Evolutionary conservation across 37 sponge, comb jelly and placozoan species (phyloP), one percentile per base, ranked within the genome.

Genomic region (Chondrosia reniformis): DNA sequence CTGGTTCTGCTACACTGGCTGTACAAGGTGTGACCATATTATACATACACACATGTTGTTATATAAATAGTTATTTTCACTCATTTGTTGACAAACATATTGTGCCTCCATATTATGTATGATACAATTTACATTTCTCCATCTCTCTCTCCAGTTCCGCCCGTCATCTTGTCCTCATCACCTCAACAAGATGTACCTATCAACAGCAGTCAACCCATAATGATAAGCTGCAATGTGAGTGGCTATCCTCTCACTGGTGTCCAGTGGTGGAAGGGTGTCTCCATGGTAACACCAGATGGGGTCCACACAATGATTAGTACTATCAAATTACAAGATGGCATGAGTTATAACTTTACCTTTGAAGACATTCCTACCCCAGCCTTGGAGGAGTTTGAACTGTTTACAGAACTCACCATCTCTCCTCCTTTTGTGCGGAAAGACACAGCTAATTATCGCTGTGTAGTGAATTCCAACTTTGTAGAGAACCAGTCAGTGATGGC

Each of bases 391-490:
- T 82, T 86, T 54, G 83, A 75, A 15, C 45, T 75, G 22, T 83
- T 82, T 40, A 75, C 83, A 46, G 46, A 58, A 30, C 55, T 90
- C 59, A 65, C 15, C 13, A 78, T 90, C 24, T 33, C 61, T 30
- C 43, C 37, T 55, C 19, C 37, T 8, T 32, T 83, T 25, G 49
- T 42, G 67, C 74, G 91, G 44, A 59, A 56, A 39, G 91, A 85
- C 74, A 90, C 91, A 39, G 91, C 43, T 8, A 83, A 76, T 42
- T 90, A 90, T 75, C 79, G 87, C 5, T 90, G 91, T 73, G 67
- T 46, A 25, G 86, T 76, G 25, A 67, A 21, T 33, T 81, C 85
- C 37, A 45, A 6, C 31, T 74, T 85, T 0, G n/a, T n/a, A n/a
- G 54, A 24, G 30, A 79, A 56, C 21, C 33, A 72, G 27, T 80